Conservation (phyloP, 2,797 vertebrate genomes). For the Cottoperca gobio region DNA sequence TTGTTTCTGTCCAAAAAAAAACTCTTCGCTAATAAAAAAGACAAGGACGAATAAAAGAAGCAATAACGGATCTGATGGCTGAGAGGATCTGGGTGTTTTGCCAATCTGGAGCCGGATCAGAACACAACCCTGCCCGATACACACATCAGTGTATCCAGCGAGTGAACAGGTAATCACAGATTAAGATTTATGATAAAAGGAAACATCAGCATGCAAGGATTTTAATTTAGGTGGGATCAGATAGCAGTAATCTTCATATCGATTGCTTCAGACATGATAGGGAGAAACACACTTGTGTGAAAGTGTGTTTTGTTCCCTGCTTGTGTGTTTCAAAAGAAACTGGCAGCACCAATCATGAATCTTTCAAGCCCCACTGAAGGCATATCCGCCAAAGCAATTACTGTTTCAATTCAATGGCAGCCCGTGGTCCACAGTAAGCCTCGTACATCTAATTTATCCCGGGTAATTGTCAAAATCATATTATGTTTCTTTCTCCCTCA, state of each 20-base stretch:
- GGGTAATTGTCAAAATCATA: conserved; percentile 74
- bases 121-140: not conserved
- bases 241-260: conserved; percentile 15
- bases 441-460: conserved; percentile 68
- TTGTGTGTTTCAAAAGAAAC: conserved; percentile 33
- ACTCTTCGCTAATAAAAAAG: not conserved
- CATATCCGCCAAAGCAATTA: conserved; percentile 73
- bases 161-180: conserved; percentile 14
- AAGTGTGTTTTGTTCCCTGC: conserved; percentile 24
- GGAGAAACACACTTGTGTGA: conserved; percentile 9
- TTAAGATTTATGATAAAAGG: conserved; percentile 25
- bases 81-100: not conserved
- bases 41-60: not conserved
- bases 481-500: conserved; percentile 6
- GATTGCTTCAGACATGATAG: conserved; percentile 3
- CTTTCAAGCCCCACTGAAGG: conserved; percentile 62
- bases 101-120: conserved; percentile 2
- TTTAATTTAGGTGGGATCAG: no score
- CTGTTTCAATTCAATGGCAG: conserved; percentile 58
- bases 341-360: conserved; percentile 42
- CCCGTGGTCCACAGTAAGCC: conserved; percentile 50
- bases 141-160: not conserved
- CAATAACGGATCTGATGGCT: conserved; percentile 9
- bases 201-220: conserved; percentile 18
- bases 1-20: no score